Conservation (phyloP, 2,797 vertebrate genomes). For the Myotis planiceps region DNA sequence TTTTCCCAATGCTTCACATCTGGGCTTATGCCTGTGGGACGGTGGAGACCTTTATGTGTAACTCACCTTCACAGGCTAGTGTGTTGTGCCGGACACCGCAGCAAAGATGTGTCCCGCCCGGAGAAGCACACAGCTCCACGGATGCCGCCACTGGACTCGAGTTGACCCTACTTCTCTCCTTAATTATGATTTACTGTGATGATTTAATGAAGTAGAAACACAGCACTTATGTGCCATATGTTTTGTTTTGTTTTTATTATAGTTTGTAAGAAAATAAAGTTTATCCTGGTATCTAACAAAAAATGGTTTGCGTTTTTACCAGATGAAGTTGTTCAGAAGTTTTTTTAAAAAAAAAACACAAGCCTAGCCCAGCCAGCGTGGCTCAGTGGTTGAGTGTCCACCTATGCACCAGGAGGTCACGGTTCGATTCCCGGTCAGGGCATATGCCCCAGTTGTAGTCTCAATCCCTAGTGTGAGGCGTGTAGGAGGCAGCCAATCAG, state of each 20-base stretch:
- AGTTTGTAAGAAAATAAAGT: constrained; percentile 36
- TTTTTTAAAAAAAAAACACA: not conserved
- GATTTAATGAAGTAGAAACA: constrained; percentile 65
- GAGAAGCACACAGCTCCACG: not conserved
- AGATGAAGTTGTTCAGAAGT: constrained; percentile 64
- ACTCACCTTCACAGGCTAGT: not conserved
- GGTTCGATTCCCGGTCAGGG: no score
- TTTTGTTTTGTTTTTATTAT: constrained; percentile 59
- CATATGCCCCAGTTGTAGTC: no score
- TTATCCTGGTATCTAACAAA: constrained; percentile 53
- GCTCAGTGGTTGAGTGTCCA: no score
- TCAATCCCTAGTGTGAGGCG: no score
- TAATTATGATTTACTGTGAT: constrained; percentile 53
- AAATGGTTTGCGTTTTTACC: constrained; percentile 55
- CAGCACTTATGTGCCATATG: constrained; percentile 48
- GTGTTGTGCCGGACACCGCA: not conserved
- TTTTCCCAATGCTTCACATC: constrained; percentile 80
- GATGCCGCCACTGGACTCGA: not conserved
- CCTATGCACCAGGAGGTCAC: no score
- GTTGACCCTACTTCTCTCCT: constrained; percentile 4
- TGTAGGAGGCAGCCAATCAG: no score
- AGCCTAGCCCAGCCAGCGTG: not conserved
- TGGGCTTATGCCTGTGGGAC: constrained; percentile 78
- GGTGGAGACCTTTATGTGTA: constrained; percentile 34
- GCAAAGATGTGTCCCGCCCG: not conserved